These are phyloP conservation scores for Steatocranus sp. DNA, from an alignment of 2,797 vertebrate genomes.

Conservation along the genomic window DNA sequence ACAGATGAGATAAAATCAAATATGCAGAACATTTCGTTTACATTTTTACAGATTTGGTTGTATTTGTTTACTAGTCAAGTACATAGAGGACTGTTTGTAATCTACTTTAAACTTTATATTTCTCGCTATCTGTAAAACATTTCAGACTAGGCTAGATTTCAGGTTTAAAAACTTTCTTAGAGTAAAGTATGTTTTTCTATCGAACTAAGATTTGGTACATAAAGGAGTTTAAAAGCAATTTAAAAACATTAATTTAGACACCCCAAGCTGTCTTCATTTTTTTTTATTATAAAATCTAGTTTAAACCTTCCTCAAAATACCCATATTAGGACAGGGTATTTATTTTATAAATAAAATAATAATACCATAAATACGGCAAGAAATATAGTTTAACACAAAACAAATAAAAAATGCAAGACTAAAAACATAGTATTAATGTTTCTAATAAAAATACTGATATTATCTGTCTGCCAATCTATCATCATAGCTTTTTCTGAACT, in stretches of 20 bases:
- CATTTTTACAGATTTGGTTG: neutral
- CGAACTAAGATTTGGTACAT: neutral
- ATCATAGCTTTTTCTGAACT: neutral
- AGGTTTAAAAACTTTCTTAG: neutral
- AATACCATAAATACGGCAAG: neutral
- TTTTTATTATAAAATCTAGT: neutral
- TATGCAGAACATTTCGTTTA: neutral
- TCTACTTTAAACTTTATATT: neutral
- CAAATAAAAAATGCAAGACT: neutral
- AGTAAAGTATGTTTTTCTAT: neutral
- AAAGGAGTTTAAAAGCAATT: neutral
- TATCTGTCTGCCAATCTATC: neutral
- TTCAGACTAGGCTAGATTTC: neutral
- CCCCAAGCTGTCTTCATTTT: neutral
- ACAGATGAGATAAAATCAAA: rapidly evolving
- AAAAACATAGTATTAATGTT: neutral
- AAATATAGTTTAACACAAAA: neutral
- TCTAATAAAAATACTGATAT: neutral
- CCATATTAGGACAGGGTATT: neutral
- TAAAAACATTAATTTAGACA: neutral
- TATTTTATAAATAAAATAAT: neutral
- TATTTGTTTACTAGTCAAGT: neutral
- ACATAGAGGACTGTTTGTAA: neutral
- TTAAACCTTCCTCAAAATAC: neutral
- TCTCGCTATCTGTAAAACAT: neutral